Evolutionary conservation across 2,797 vertebrate genomes (phyloP), one percentile per base, ranked within the genome.

Genomic region (Nannoperca australis): DNA sequence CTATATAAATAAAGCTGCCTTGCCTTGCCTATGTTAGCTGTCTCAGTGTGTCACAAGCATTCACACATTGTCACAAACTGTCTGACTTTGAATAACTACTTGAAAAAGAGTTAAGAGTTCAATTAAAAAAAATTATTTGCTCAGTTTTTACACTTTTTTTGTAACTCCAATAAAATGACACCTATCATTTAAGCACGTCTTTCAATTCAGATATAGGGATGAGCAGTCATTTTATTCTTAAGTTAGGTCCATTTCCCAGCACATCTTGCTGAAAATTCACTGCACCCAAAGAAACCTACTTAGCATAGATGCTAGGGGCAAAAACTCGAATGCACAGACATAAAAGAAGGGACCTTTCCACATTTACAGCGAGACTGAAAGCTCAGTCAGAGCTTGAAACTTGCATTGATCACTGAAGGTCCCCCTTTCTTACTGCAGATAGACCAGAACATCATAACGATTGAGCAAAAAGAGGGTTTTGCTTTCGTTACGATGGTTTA

Each of bases 371-470:
- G 20, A 73, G 51, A 77, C 70, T 79, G 67, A 82, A 70, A 76
- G 38, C 71, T 63, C 80, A 62, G 78, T 85, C 70, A 85, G 69
- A 40, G 34, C 60, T 63, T 76, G 62, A 79, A 84, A 88, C 67
- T 65, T 70, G 68, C 68, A 85, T 70, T 79, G 81, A 85, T 80
- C 60, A 81, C 49, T 54, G 49, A 81, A 68, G 36, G 14, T 42
- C n/a, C 38, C 3, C 13, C 42, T 38, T 22, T 73, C 74, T 64
- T 45, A 58, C 60, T 76, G 71, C 54, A 72, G 45, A 68, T 69
- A 62, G 69, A 74, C 66, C 50, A 85, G 61, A 56, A 65, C 73
- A 55, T 67, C 40, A 59, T 47, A 73, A 63, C 1, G 14, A 58
- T 50, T 51, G 70, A 71, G 62, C 71, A 70, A 78, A 54, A 82